phyloP scores from a whole-genome alignment of 2,113 vertebrate genomes.

The Pedionomus torquatus region DNA sequence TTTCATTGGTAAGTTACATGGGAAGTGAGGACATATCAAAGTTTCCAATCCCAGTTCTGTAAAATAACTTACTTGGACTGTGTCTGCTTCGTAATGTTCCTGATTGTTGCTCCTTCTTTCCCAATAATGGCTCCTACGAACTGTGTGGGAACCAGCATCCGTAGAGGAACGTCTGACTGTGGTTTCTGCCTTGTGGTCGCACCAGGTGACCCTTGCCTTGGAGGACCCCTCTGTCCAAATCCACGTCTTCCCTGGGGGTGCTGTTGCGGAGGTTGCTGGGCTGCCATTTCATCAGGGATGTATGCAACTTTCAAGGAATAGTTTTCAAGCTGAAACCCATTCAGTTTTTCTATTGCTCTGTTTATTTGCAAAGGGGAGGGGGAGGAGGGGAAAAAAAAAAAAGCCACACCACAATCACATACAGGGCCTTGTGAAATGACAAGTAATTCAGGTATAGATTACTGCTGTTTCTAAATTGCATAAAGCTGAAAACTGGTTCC shows the following conservation, averaged over 20 bases:
- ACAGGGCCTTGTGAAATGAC: neutral
- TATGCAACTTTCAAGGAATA: constrained; percentile 94
- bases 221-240: constrained; percentile 85
- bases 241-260: constrained; percentile 84
- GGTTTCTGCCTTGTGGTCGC: constrained; percentile 86
- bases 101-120: constrained; percentile 96
- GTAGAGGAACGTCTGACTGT: constrained; percentile 90
- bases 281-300: constrained; percentile 92
- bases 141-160: constrained; percentile 94
- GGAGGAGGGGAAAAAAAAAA: neutral
- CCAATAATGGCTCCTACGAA: constrained; percentile 98
- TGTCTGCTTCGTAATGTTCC: constrained; percentile 97
- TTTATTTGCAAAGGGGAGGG: constrained; percentile 10
- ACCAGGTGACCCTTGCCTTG: constrained; percentile 87
- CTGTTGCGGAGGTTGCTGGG: constrained; percentile 68
- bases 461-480: neutral
- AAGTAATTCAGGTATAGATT: neutral
- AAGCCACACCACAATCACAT: neutral
- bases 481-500: neutral
- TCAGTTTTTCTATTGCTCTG: constrained; percentile 96
- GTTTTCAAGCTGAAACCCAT: constrained; percentile 93
- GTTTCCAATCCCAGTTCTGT: neutral
- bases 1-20: neutral
- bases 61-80: constrained; percentile 90
- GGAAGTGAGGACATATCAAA: neutral